Conservation (phyloP, 2,113 vertebrate genomes). For the Vidua chalybeata region DNA sequence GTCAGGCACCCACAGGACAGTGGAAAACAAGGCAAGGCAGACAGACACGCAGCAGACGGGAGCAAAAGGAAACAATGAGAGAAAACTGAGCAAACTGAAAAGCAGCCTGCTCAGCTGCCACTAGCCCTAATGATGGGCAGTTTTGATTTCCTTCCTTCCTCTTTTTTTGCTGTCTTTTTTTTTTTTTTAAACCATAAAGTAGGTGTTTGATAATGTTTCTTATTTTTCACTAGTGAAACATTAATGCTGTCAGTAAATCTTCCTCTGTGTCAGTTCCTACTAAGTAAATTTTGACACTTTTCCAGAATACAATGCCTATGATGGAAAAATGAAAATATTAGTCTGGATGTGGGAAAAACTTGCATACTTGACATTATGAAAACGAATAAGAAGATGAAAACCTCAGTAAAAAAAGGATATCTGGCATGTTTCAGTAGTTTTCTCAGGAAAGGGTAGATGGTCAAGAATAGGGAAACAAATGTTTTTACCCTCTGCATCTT, state of each 20-base stretch:
- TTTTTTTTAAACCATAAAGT: neutral
- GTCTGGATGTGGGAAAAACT: neutral
- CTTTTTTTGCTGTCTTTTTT: too few species aligned
- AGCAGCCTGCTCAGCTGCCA: neutral
- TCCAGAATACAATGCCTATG: neutral
- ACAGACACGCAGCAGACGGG: neutral
- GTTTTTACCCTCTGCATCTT: neutral
- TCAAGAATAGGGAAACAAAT: neutral
- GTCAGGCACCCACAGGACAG: neutral
- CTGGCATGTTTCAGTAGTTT: neutral
- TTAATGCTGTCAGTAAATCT: neutral
- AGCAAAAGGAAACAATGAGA: neutral
- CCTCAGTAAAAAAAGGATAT: neutral
- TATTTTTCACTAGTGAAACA: neutral
- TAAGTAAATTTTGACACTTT: neutral
- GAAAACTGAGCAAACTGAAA: neutral
- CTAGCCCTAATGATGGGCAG: neutral
- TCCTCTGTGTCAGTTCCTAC: neutral
- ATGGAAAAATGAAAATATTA: neutral
- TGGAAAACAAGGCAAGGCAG: neutral
- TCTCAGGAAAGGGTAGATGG: neutral
- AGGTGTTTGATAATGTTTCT: neutral
- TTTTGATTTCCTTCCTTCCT: neutral
- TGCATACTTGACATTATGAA: neutral
- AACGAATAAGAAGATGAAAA: neutral